These are phyloP conservation scores for Syngnathus scovelli DNA, from an alignment of 2,113 vertebrate genomes.

Conservation along the genomic window DNA sequence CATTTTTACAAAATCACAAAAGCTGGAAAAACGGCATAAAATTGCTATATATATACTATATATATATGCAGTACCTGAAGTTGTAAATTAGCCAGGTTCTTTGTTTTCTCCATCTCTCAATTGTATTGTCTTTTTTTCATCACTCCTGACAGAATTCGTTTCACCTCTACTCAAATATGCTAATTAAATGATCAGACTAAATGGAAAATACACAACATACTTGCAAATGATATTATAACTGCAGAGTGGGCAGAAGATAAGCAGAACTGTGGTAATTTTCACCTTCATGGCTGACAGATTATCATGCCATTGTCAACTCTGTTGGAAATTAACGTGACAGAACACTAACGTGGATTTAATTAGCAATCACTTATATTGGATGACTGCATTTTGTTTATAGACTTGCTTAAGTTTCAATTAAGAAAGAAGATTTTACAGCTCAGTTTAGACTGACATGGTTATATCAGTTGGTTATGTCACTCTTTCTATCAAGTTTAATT, in stretches of 20 bases:
- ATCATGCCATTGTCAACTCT: background rate
- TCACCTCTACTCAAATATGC: no score
- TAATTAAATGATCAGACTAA: background rate
- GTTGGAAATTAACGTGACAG: slow-evolving; percentile 22
- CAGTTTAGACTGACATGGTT: background rate
- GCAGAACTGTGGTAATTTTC: background rate
- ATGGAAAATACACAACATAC: background rate
- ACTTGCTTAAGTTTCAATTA: background rate
- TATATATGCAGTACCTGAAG: no score
- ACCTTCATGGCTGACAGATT: background rate
- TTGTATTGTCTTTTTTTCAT: no score
- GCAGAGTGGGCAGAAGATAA: background rate
- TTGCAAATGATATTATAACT: background rate
- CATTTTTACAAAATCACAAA: background rate
- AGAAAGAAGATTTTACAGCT: background rate
- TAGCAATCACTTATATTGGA: slow-evolving; percentile 14
- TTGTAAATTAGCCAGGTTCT: no score
- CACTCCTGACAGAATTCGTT: no score
- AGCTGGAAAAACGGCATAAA: background rate
- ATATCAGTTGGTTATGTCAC: slow-evolving; percentile 14
- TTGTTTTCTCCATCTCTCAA: no score
- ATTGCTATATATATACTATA: no score
- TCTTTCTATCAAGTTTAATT: slow-evolving; percentile 51
- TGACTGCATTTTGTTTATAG: background rate
- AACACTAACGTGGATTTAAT: slow-evolving; percentile 28